phyloP scores from a whole-genome alignment of 1,140 invertebrate species.

The Diuraphis noxia region DNA sequence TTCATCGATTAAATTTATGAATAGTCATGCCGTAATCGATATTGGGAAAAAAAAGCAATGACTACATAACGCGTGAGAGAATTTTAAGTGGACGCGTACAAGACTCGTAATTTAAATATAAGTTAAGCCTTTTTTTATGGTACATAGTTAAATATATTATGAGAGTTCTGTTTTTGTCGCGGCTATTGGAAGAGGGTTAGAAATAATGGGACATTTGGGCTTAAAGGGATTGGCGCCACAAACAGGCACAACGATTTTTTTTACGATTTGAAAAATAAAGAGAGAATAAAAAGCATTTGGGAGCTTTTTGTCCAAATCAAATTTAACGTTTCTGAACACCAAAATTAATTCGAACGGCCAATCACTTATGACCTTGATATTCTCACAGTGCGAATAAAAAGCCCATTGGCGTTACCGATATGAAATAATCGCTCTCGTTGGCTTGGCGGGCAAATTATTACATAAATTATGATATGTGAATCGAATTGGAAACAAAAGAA shows the following conservation, averaged over 20 bases:
- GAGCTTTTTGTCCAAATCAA: conserved; percentile 12
- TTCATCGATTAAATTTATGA: conserved; percentile 5
- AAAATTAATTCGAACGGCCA: background rate
- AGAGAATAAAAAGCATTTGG: conserved; percentile 4
- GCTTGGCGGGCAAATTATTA: conserved; percentile 26
- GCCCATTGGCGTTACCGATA: background rate
- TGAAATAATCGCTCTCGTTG: conserved; percentile 21
- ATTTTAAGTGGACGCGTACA: conserved; percentile 19
- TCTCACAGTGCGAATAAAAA: conserved; percentile 32
- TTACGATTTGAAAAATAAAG: conserved; percentile 26
- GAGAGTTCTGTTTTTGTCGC: conserved; percentile 47
- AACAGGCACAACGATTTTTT: conserved; percentile 14
- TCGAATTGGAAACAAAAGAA: conserved; percentile 46
- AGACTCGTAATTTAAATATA: conserved; percentile 41
- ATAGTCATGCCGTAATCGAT: background rate
- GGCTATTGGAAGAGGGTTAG: conserved; percentile 41
- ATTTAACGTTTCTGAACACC: background rate
- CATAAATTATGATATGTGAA: conserved; percentile 50
- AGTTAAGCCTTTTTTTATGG: conserved; percentile 18
- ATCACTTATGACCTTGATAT: conserved; percentile 15
- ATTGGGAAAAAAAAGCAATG: background rate
- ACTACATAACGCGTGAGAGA: background rate
- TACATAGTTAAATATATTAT: conserved; percentile 1
- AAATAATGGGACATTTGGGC: conserved; percentile 39
- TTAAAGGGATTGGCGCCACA: conserved; percentile 49